A percentile compares a stretch with the other conserved stretches of the same genome.
Conservation (phyloP, 2,113 vertebrate genomes). For the Otocyon megalotis region DNA sequence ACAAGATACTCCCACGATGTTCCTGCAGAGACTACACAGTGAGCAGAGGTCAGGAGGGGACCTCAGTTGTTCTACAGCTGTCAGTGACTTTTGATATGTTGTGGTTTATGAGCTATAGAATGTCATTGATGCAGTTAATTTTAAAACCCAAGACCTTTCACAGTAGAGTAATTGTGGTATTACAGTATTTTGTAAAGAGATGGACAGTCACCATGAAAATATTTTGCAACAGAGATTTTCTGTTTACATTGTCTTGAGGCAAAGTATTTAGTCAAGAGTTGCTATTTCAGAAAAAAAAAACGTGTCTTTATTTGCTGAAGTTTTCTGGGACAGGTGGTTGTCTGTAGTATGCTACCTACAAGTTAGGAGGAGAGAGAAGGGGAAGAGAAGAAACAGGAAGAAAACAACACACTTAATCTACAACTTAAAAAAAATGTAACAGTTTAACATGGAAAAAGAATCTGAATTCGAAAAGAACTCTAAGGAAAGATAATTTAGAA, state of each 20-base stretch:
- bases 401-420: background rate
- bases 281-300: slow-evolving; percentile 34
- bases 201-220: background rate
- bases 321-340: background rate
- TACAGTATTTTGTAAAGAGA: background rate
- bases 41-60: background rate
- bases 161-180: background rate
- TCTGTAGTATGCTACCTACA: background rate
- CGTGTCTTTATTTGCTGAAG: background rate
- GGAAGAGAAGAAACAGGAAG: background rate
- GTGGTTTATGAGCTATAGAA: background rate
- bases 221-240: background rate
- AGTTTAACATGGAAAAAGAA: slow-evolving; percentile 4
- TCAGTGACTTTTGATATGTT: background rate
- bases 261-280: slow-evolving; percentile 25
- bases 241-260: background rate
- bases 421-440: background rate
- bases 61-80: background rate
- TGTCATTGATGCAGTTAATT: background rate
- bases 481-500: slow-evolving; percentile 38
- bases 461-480: slow-evolving; percentile 28
- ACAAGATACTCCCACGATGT: background rate
- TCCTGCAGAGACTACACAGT: background rate
- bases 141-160: slow-evolving; percentile 7
- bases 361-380: background rate